Conservation (phyloP, 1,140 invertebrate species). For the Zophobas atratus region DNA sequence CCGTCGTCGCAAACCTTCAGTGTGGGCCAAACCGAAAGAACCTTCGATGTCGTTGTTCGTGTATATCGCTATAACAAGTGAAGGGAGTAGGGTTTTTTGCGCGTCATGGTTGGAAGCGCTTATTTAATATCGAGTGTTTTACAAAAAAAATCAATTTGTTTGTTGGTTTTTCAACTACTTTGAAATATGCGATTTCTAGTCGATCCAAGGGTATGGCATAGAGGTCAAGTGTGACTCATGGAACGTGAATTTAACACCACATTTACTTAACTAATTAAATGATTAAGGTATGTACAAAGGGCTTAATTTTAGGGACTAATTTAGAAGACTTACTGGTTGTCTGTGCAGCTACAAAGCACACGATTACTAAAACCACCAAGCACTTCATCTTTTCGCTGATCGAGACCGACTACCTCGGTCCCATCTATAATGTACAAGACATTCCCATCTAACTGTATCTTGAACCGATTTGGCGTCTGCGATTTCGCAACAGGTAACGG, state of each 20-base stretch:
- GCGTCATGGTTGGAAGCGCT: not conserved
- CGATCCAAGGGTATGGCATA: no score
- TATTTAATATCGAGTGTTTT: not conserved
- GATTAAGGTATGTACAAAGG: no score
- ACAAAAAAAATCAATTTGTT: not conserved
- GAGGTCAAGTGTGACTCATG: no score
- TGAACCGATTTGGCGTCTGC: not conserved
- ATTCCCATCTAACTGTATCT: constrained; percentile 32
- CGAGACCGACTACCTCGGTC: constrained; percentile 1
- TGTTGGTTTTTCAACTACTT: not conserved
- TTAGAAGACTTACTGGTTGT: constrained; percentile 19
- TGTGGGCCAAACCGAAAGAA: not conserved
- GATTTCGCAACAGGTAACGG: constrained; percentile 12
- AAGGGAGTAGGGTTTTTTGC: constrained; percentile 3
- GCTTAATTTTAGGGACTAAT: no score
- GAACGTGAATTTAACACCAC: no score
- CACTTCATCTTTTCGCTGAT: constrained; percentile 29
- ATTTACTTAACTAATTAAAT: no score
- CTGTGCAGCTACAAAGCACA: not conserved
- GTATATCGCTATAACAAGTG: constrained; percentile 3
- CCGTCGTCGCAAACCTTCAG: constrained; percentile 56
- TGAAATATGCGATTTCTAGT: not conserved
- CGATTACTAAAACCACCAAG: not conserved
- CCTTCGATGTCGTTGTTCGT: constrained; percentile 14
- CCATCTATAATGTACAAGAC: constrained; percentile 24